A percentile compares a stretch with the other conserved stretches of the same genome.
Conservation (phyloP, 1,140 invertebrate species). For the Octopus bimaculoides region DNA sequence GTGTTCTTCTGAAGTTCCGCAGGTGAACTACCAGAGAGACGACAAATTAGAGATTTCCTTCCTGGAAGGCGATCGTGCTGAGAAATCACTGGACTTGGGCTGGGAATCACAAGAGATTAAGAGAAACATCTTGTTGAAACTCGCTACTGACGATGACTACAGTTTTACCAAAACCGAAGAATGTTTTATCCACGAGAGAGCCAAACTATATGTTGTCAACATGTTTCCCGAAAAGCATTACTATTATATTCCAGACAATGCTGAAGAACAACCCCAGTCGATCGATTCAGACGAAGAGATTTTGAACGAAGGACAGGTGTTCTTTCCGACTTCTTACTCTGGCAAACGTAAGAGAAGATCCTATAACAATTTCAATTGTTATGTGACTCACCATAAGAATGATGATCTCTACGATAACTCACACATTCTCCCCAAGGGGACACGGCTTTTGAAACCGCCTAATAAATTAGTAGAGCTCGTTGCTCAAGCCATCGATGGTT, state of each 20-base stretch:
- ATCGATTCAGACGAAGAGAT: not conserved
- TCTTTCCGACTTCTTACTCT: not conserved
- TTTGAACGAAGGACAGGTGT: not conserved
- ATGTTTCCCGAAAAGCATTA: constrained; percentile 34
- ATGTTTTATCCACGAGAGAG: constrained; percentile 40
- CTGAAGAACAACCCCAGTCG: not conserved
- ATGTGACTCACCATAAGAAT: constrained; percentile 27
- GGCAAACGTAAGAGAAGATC: constrained; percentile 23
- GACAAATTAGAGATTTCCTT: too few species aligned
- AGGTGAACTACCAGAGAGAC: too few species aligned
- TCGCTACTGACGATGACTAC: not conserved
- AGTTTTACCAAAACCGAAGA: constrained; percentile 36
- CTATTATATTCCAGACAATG: constrained; percentile 27
- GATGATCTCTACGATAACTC: constrained; percentile 33
- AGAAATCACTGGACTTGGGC: too few species aligned
- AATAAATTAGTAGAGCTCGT: constrained; percentile 47
- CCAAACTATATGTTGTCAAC: constrained; percentile 34
- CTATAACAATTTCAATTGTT: constrained; percentile 32
- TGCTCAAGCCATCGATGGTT: constrained; percentile 37
- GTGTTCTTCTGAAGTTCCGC: too few species aligned
- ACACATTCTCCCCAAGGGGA: constrained; percentile 37
- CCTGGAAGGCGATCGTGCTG: too few species aligned
- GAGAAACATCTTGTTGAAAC: not conserved
- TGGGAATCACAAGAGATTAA: not conserved
- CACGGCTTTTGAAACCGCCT: constrained; percentile 39